Base-by-base conservation (phyloP, 2,113 vertebrate species). In the Cyanistes caeruleus region DNA sequence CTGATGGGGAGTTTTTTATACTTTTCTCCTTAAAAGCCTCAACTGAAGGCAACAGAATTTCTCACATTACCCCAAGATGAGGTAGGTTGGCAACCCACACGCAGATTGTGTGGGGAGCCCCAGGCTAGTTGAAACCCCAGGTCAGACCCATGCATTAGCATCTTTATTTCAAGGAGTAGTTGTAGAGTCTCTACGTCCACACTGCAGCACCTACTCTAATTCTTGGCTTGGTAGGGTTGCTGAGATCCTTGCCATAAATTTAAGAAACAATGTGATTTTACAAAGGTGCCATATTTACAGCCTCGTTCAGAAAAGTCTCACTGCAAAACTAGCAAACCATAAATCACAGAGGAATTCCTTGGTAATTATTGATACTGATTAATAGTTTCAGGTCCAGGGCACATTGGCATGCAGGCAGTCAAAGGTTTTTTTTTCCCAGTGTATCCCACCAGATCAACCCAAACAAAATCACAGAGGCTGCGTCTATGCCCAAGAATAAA, bases 191-290 rank as follows among this genome's bases (percentile, higher is more conserved):
- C 31, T 30, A 3, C 9, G 3, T 52, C 35, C 28, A 15, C 46
- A 12, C 24, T 2, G 14, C 2, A 1, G 6, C 0, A 0, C 10
- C 5, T 22, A 4, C 6, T 17, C 10, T 31, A 68, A 55, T 8
- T 73, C 13, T 41, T 62, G 30, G 4, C 12, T 81, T 0, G 0
- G 7, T 17, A 35, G 5, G 43, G 3, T 12, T 58, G 18, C 11
- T 73, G 13, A 28, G n/a, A 62, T 44, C 15, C 7, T 67, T 15
- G 12, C 15, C 16, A 53, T 15, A 64, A 5, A 13, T 48, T 3
- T 1, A 14, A 62, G 37, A 74, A 73, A 52, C 1, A 1, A 14
- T 13, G 15, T 21, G 20, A 84, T 64, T 46, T 88, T 75, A 14
- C 10, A 48, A 82, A 75, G 14, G 10, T 48, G 28, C 11, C 35